Conservation (phyloP, 1,140 invertebrate species). For the Notospermus geniculatus region DNA sequence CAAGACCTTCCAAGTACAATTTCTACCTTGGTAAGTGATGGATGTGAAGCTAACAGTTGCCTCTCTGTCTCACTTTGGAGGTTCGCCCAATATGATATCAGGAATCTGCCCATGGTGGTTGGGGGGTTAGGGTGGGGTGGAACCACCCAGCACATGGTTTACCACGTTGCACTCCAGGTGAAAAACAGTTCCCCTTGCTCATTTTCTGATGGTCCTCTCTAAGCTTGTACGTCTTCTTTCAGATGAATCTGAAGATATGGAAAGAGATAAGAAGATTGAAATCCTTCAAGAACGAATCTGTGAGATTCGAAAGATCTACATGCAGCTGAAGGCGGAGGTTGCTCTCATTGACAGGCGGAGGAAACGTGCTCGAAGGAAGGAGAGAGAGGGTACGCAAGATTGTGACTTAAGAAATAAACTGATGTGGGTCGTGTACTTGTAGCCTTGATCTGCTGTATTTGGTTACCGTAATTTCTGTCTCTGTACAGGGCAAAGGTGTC, state of each 20-base stretch:
- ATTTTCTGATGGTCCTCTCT: too few relatives aligned
- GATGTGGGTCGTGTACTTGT: too few relatives aligned
- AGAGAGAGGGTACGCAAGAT: conserved; percentile 65
- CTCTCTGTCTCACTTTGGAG: too few relatives aligned
- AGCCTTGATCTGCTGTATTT: too few relatives aligned
- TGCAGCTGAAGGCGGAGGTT: conserved; percentile 81
- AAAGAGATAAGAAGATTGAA: conserved; percentile 78
- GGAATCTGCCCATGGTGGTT: background rate
- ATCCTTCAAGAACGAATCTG: conserved; percentile 77
- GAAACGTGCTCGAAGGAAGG: conserved; percentile 81
- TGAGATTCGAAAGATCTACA: conserved; percentile 83
- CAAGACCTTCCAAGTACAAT: conserved; percentile 74
- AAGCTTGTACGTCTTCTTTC: conserved; percentile 13
- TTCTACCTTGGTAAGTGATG: conserved; percentile 78
- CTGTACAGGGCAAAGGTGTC: too few relatives aligned
- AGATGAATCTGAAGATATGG: conserved; percentile 61
- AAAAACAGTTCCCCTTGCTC: too few relatives aligned
- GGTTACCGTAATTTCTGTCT: too few relatives aligned
- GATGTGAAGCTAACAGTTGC: too few relatives aligned
- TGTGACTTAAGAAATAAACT: too few relatives aligned
- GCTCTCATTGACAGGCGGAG: conserved; percentile 80
- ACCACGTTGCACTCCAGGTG: too few relatives aligned
- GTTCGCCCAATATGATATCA: too few relatives aligned
- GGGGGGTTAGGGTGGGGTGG: background rate
- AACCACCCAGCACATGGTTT: background rate